Base-by-base conservation (phyloP, 2,797 vertebrate genomes). In the Eutrigla gurnardus region DNA sequence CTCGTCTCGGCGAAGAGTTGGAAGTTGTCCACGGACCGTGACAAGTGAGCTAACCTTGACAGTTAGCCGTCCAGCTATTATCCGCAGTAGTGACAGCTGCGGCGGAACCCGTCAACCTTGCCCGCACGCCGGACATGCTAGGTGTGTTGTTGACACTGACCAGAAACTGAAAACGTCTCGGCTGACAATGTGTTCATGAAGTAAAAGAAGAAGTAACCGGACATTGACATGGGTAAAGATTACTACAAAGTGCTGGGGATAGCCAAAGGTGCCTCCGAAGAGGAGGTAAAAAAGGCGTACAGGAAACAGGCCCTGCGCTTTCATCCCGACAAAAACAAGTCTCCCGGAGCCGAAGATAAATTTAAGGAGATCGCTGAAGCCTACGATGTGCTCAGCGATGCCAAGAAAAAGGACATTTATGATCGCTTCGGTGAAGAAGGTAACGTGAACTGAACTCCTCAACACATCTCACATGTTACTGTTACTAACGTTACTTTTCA, bases 341-440 rank as follows among this genome's bases (percentile, higher is more conserved):
- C 97, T 17, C 89, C 97, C 3, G 96, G 97, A 7, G 96, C 98
- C 47, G 97, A 98, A 88, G 98, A 99, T 72, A 97, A 96, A 93
- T 99, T 99, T 89, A 99, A 99, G 91, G 97, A 99, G 93, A 83
- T 99, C 37, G 98, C 98, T 15, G 98, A 99, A 94, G 98, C 98
- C 53, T 99, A 99, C 0, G 98, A 99, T 88, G 98, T 99, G 53
- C 93, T 99, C 73, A 98, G 98, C 68, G 98, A 99, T 87, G 93
- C 96, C 61, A 97, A 98, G 90, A 99, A 99, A 86, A 97, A 95
- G 87, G 98, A 98, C 50, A 93, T 98, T 73, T 99, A 98, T 72
- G 98, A 99, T 89, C 95, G 97, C 66, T 97, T 94, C 83, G 98
- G 98, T 73, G 98, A 99, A 82, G 97, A 99, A 95, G 98, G 98